Conservation (phyloP, 2,888 invertebrate species). For the Phortica okadai region DNA sequence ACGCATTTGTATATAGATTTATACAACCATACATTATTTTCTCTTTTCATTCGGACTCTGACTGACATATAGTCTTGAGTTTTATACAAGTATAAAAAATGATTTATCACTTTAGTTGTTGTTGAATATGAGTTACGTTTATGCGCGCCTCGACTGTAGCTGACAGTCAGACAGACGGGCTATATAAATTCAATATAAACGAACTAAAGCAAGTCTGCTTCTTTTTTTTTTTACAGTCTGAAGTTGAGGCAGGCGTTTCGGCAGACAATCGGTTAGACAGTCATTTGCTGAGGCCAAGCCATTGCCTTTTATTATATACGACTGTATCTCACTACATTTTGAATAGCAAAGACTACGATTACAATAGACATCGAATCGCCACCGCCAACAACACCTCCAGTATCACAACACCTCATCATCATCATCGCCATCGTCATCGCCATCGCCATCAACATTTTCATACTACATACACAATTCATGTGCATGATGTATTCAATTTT, state of each 20-base stretch:
- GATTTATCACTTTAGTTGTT: slow-evolving; percentile 26
- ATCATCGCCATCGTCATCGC: not conserved
- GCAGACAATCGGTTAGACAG: not conserved
- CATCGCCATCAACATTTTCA: not conserved
- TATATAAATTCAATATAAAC: not conserved
- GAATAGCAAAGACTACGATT: not conserved
- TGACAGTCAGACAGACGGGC: not conserved
- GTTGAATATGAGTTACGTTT: slow-evolving; percentile 18
- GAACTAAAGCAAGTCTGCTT: not conserved
- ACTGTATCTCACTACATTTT: not conserved
- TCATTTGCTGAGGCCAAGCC: not conserved
- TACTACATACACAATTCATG: not conserved
- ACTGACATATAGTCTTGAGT: not conserved
- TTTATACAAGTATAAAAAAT: slow-evolving; percentile 19
- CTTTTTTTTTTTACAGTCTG: not conserved
- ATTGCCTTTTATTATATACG: not conserved
- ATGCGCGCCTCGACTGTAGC: not conserved
- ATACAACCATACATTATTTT: not conserved
- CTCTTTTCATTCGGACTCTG: not conserved
- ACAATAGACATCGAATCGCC: not conserved
- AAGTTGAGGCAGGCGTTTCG: not conserved
- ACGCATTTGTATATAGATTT: not conserved
- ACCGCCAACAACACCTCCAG: not conserved
- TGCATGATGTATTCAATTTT: slow-evolving; percentile 8
- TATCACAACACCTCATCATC: not conserved